Conservation (phyloP, 2,797 vertebrate species). For the Kryptopterus vitreolus region DNA sequence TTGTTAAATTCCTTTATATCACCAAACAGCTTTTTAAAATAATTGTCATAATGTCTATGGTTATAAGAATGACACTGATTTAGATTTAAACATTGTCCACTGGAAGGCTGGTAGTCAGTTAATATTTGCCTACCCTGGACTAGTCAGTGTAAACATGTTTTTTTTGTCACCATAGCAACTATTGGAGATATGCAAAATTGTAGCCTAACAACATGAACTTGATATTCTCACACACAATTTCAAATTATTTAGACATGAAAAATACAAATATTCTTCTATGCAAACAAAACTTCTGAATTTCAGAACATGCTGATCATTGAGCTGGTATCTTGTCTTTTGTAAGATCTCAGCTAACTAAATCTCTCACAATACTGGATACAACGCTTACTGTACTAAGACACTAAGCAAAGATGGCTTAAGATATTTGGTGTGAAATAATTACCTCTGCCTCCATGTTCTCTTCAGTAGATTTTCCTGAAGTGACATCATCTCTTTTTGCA, state of each 20-base stretch:
- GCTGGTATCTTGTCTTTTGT: background rate
- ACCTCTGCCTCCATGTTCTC: conserved; percentile 29
- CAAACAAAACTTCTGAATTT: background rate
- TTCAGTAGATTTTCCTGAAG: conserved; percentile 53
- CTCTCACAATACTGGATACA: background rate
- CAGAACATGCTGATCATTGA: background rate
- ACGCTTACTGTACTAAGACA: background rate
- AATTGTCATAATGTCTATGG: no score
- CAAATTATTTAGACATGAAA: background rate
- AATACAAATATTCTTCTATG: background rate
- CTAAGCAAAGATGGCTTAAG: background rate
- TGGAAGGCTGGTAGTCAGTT: background rate
- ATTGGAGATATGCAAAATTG: background rate
- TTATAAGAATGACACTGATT: no score
- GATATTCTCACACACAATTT: background rate
- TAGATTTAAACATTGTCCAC: no score
- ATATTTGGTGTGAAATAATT: background rate
- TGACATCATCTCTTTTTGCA: conserved; percentile 26
- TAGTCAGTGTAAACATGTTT: background rate
- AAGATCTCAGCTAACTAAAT: background rate
- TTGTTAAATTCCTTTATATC: background rate
- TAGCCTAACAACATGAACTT: background rate
- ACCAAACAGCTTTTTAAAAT: background rate
- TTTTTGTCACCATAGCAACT: background rate
- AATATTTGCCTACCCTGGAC: background rate